Evolutionary conservation across 2,797 vertebrate genomes (phyloP).

Genomic region (Acipenser ruthenus): DNA sequence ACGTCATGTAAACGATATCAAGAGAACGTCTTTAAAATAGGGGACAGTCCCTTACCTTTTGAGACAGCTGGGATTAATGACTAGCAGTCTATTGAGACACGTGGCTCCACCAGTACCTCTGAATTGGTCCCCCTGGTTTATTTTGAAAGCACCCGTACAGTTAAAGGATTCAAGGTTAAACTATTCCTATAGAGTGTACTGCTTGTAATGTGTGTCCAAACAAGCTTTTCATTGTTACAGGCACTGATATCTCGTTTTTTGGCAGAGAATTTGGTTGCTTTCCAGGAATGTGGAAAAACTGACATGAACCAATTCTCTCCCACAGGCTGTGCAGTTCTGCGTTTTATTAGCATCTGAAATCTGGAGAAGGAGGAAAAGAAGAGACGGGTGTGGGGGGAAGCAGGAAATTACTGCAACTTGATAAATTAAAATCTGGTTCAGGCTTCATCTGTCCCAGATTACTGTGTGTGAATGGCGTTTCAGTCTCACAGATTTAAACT

Average conservation of each 20-base stretch:
- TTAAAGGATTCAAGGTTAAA: background rate
- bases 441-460: too few species aligned
- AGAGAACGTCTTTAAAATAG: too few species aligned
- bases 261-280: slow-evolving; percentile 13
- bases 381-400: too few species aligned
- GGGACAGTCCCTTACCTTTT: too few species aligned
- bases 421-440: too few species aligned
- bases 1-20: too few species aligned
- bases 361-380: too few species aligned
- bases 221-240: too few species aligned
- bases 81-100: slow-evolving; percentile 24
- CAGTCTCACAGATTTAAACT: too few species aligned
- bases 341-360: slow-evolving; percentile 20
- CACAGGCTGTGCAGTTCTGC: slow-evolving; percentile 12
- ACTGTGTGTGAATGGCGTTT: too few species aligned
- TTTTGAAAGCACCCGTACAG: slow-evolving; percentile 2
- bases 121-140: slow-evolving; percentile 1
- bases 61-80: background rate
- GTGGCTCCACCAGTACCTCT: slow-evolving; percentile 16
- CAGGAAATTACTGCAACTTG: too few species aligned
- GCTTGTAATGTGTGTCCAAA: too few species aligned
- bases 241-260: background rate
- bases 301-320: slow-evolving; percentile 16
- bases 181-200: background rate
- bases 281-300: slow-evolving; percentile 22